These are phyloP conservation scores for Torymus texanus DNA, from an alignment of 2,888 invertebrate species.

Conservation along the genomic window DNA sequence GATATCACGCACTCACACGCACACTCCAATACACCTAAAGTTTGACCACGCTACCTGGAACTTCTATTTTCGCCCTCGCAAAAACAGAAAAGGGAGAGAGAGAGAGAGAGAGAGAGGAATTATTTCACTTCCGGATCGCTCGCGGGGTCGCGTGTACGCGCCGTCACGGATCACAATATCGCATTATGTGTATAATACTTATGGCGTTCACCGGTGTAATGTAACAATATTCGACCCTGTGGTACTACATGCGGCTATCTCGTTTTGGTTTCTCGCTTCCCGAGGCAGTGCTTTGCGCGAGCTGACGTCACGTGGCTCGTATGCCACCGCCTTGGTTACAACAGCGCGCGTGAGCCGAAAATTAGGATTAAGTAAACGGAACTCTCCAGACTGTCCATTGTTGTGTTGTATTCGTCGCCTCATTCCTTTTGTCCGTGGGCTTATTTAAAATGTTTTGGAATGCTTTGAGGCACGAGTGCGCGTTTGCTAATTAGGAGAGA, in stretches of 20 bases:
- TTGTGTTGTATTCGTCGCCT: background rate
- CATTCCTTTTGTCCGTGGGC: no score
- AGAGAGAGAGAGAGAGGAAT: background rate
- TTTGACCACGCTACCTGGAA: no score
- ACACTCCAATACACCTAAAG: no score
- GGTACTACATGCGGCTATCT: background rate
- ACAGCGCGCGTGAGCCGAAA: constrained; percentile 44
- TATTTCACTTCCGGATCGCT: constrained; percentile 27
- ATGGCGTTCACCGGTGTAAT: no score
- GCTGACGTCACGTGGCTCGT: constrained; percentile 12
- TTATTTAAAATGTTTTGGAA: constrained; percentile 4
- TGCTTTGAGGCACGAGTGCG: background rate
- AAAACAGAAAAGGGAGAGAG: no score
- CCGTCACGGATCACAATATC: constrained; percentile 35
- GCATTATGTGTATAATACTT: background rate
- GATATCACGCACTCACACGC: background rate
- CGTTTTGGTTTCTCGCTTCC: constrained; percentile 4
- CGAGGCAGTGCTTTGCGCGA: background rate
- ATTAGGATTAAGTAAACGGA: constrained; percentile 53
- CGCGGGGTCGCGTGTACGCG: background rate
- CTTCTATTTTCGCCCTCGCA: no score
- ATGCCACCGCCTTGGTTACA: constrained; percentile 6
- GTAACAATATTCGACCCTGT: background rate
- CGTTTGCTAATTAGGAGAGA: background rate
- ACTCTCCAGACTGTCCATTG: constrained; percentile 32